Percentiles rank a stretch among this genome's conserved stretches.
Evolutionary conservation across 2,888 invertebrate species (phyloP).

Genomic region (Euplagia quadripunctaria): DNA sequence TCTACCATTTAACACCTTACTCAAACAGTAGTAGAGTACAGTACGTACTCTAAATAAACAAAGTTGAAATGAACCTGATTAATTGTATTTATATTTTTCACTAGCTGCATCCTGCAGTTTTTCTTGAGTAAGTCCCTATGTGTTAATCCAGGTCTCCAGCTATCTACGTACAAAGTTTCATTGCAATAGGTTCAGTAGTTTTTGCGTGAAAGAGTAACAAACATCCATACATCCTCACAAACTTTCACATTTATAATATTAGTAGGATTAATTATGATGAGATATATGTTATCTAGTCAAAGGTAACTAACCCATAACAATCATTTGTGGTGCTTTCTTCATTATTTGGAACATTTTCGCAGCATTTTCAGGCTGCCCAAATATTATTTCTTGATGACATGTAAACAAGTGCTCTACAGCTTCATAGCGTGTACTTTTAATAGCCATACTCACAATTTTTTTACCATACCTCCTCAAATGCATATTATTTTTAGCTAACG

Average conservation of each 20-base stretch:
- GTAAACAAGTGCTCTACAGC: constrained; percentile 89
- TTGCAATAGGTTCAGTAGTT: no score
- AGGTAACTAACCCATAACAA: constrained; percentile 88
- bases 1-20: neutral
- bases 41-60: neutral
- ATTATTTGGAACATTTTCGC: constrained; percentile 88
- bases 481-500: constrained; percentile 90
- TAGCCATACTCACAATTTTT: constrained; percentile 89
- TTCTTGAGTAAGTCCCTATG: no score
- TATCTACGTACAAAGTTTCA: no score
- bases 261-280: no score
- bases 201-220: no score
- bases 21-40: neutral
- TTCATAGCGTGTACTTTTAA: constrained; percentile 90
- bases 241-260: no score
- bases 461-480: constrained; percentile 89
- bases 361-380: constrained; percentile 90
- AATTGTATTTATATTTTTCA: neutral
- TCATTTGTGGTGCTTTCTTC: constrained; percentile 90
- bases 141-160: no score
- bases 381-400: constrained; percentile 90
- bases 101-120: no score
- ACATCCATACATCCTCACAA: no score
- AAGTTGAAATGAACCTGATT: neutral
- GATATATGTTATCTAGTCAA: neutral